Evolutionary conservation across 1,140 invertebrate species (phyloP), one percentile per base, ranked within the genome.

Genomic region (Drosophila azteca): DNA sequence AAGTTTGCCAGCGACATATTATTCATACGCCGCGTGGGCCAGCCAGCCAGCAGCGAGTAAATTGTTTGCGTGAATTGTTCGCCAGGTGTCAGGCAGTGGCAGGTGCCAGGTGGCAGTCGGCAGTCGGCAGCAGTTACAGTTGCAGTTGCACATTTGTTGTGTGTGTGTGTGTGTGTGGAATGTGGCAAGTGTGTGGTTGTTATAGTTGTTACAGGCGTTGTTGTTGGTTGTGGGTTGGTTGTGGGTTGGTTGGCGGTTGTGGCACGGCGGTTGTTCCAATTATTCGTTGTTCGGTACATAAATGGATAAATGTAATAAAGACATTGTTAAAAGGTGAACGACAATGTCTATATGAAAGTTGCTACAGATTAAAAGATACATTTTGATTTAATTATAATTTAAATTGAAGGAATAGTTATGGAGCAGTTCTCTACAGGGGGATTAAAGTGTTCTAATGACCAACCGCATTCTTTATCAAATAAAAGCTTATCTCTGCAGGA

Each of bases 1-100:
- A 66, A 68, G 83, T 72, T 72, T 73, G 53, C 62, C 63, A 44
- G 85, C 64, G 63, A 69, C 72, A 72, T 81, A 78, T 88, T 89
- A 84, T 84, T 89, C 79, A 83, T 89, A 77, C 84, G 79, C 71
- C 77, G 61, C 6, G 79, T 84, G 72, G 67, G 77, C 72, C 62
- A 50, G 3, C 31, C 31, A 39, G 35, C 7, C 31, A 35, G 31
- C 31, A 13, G 46, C 41, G 46, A 52, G 43, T 44, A 60, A 79
- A 77, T 68, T 81, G 54, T 62, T 53, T 52, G 44, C 58, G 66
- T 61, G 71, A 59, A 77, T 79, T 71, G 81, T 77, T 62, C 58
- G 62, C 59, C 80, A 68, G 81, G 81, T 84, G 79, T 84, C 77
- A 73, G 48, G 49, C 66, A 62, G 54, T 63, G 39, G 53, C 41